Percentiles rank a stretch among this genome's conserved stretches.
Evolutionary conservation across 2,888 invertebrate genomes (phyloP).

Genomic region (Noctua janthina): DNA sequence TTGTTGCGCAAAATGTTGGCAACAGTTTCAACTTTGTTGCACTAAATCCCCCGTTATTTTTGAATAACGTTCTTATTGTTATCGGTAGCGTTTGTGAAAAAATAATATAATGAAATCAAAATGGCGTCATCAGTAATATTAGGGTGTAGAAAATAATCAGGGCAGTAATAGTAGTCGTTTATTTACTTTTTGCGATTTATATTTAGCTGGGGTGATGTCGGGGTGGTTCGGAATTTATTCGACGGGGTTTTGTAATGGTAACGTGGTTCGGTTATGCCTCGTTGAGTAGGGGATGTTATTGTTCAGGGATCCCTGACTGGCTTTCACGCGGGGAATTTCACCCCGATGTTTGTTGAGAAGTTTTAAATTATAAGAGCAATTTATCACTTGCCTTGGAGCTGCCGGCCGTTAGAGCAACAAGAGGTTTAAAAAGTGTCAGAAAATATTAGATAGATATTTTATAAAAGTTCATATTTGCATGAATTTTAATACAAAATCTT

Average conservation of each 20-base stretch:
- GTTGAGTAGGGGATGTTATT: conserved; percentile 82
- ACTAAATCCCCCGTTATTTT: conserved; percentile 63
- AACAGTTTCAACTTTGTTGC: conserved; percentile 51
- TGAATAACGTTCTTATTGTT: conserved; percentile 71
- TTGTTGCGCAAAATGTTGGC: conserved; percentile 58
- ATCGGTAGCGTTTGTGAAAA: conserved; percentile 55
- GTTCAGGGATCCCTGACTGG: conserved; percentile 70
- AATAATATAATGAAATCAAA: conserved; percentile 78
- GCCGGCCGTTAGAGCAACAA: conserved; percentile 43
- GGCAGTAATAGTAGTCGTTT: conserved; percentile 87
- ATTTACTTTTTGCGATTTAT: conserved; percentile 89
- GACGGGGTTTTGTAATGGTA: conserved; percentile 82
- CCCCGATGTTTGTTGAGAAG: conserved; percentile 67
- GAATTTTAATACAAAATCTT: not conserved
- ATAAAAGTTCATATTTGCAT: not conserved
- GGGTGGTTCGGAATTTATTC: conserved; percentile 80
- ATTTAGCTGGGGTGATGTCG: conserved; percentile 74
- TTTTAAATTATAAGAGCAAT: conserved; percentile 69
- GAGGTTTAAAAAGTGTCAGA: conserved; percentile 39
- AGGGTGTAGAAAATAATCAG: conserved; percentile 87
- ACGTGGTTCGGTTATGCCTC: conserved; percentile 86
- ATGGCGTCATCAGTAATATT: conserved; percentile 81
- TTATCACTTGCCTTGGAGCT: conserved; percentile 59
- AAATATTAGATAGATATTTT: conserved; percentile 24
- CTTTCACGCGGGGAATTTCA: conserved; percentile 68